Percentiles rank a stretch among this genome's conserved stretches.
phyloP scores from a whole-genome alignment of 2,888 invertebrate species.

The Chymomyza fuscimana region DNA sequence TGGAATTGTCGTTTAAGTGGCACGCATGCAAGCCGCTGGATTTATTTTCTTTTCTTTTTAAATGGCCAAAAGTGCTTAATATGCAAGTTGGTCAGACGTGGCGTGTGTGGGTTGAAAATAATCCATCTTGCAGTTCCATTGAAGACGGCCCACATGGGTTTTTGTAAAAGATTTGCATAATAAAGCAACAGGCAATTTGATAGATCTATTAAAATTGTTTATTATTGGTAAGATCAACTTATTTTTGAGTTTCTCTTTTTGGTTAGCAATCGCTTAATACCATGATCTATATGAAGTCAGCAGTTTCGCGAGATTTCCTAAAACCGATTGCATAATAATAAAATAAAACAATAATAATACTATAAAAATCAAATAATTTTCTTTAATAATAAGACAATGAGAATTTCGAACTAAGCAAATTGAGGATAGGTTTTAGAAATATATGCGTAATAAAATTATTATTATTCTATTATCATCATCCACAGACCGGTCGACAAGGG shows the following conservation, averaged over 20 bases:
- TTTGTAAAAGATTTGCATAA: background rate
- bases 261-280: background rate
- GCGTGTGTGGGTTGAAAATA: background rate
- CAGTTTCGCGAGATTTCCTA: too few relatives aligned
- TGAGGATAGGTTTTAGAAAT: too few relatives aligned
- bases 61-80: constrained; percentile 1
- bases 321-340: too few relatives aligned
- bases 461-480: too few relatives aligned
- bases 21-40: background rate
- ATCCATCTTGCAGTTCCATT: background rate
- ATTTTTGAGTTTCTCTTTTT: background rate
- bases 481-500: too few relatives aligned
- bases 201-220: background rate
- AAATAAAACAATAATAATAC: too few relatives aligned
- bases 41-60: background rate
- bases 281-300: background rate
- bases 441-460: too few relatives aligned
- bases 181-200: background rate
- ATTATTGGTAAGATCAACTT: background rate
- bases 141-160: background rate
- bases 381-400: too few relatives aligned
- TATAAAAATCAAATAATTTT: too few relatives aligned
- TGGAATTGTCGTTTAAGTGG: constrained; percentile 2
- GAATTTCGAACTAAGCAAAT: too few relatives aligned
- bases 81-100: background rate